These are phyloP conservation scores for Nemurella pictetii DNA, from an alignment of 2,888 invertebrate species.

Conservation along the genomic window DNA sequence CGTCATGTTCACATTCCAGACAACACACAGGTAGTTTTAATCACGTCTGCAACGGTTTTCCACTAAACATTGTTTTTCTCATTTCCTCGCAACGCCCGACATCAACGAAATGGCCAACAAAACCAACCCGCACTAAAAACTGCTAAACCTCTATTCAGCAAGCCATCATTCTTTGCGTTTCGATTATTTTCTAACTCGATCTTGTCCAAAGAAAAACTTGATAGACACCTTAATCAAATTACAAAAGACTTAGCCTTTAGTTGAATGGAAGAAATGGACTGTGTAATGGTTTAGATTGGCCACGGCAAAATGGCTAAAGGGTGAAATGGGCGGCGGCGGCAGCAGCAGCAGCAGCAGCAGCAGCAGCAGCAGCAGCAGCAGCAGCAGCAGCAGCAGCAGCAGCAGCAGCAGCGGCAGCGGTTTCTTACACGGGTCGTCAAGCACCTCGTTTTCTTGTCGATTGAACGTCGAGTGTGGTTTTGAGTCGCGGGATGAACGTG, in stretches of 20 bases:
- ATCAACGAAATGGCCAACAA: background rate
- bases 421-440: conserved; percentile 34
- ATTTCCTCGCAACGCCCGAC: background rate
- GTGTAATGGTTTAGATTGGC: background rate
- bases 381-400: too few relatives aligned
- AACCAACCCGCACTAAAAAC: background rate
- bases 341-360: background rate
- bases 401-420: too few relatives aligned
- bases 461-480: conserved; percentile 34
- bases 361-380: too few relatives aligned
- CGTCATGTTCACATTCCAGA: background rate
- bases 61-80: background rate
- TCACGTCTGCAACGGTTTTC: background rate
- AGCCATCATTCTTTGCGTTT: background rate
- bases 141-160: background rate
- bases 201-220: background rate
- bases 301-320: background rate
- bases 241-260: background rate
- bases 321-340: background rate
- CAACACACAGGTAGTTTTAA: too few relatives aligned
- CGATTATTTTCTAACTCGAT: background rate
- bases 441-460: conserved; percentile 40
- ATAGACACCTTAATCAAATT: background rate
- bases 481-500: conserved; percentile 40
- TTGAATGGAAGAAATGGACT: background rate